Conservation (phyloP, 2,797 vertebrate genomes). For the Channa striata region DNA sequence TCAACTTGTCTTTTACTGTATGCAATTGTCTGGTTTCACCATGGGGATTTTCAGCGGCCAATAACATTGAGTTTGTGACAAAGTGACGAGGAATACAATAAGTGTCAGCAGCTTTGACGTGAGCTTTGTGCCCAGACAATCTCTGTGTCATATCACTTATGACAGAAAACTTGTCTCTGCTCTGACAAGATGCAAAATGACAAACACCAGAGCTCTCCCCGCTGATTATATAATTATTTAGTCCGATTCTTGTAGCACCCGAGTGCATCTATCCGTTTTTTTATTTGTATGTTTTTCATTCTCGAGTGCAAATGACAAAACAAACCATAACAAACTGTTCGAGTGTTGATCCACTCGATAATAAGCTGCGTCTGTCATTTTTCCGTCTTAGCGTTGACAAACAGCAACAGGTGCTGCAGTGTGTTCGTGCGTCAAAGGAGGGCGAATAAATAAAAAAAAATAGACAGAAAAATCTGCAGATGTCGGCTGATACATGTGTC, state of each 20-base stretch:
- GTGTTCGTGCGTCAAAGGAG: not conserved
- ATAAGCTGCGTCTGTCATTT: constrained; percentile 36
- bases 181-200: constrained; percentile 36
- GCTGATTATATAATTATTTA: constrained; percentile 39
- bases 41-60: constrained; percentile 36
- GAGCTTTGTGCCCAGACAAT: constrained; percentile 26
- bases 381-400: constrained; percentile 2
- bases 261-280: constrained; percentile 20
- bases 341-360: not conserved
- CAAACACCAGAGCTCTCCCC: constrained; percentile 10
- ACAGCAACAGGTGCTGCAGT: constrained; percentile 45
- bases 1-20: constrained; percentile 12
- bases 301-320: constrained; percentile 23
- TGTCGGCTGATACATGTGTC: not conserved
- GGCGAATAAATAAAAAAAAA: constrained; percentile 38
- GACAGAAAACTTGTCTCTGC: constrained; percentile 22
- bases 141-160: constrained; percentile 35
- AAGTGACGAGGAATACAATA: constrained; percentile 37
- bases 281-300: constrained; percentile 17
- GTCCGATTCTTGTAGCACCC: constrained; percentile 15
- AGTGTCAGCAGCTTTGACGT: constrained; percentile 39
- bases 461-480: constrained; percentile 11
- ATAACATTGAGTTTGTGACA: constrained; percentile 52
- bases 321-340: constrained; percentile 36
- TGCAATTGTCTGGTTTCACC: constrained; percentile 18